Conservation (phyloP, 1,140 invertebrate species). For the Drosophila rufa region DNA sequence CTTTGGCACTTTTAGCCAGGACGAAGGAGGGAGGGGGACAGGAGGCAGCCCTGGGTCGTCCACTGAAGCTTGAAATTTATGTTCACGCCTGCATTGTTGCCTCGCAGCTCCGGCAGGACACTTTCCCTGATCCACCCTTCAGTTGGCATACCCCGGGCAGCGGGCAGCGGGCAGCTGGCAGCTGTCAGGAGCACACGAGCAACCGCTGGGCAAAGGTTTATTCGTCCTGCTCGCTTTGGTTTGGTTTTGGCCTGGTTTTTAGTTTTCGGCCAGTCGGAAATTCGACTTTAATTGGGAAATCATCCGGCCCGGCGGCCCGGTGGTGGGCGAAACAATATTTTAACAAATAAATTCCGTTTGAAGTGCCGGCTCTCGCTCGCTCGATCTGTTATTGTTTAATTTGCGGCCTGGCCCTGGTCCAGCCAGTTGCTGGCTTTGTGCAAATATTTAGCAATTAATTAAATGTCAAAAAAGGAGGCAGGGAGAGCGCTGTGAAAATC, state of each 20-base stretch:
- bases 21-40: slow-evolving; percentile 5
- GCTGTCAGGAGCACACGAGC: slow-evolving; percentile 64
- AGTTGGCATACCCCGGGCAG: no score
- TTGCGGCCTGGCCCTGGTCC: slow-evolving; percentile 35
- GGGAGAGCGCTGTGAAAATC: slow-evolving; percentile 12
- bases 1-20: slow-evolving; percentile 79
- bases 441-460: slow-evolving; percentile 76
- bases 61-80: slow-evolving; percentile 80
- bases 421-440: slow-evolving; percentile 40
- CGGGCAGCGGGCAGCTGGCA: slow-evolving; percentile 38
- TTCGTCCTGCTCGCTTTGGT: slow-evolving; percentile 11
- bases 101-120: slow-evolving; percentile 41
- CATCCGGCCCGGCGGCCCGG: slow-evolving; percentile 5
- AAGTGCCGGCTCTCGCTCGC: slow-evolving; percentile 17
- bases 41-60: slow-evolving; percentile 23
- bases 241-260: slow-evolving; percentile 46
- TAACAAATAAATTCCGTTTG: slow-evolving; percentile 56
- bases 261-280: slow-evolving; percentile 27
- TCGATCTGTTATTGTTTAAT: slow-evolving; percentile 60
- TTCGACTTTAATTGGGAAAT: slow-evolving; percentile 57
- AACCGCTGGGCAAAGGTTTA: slow-evolving; percentile 41
- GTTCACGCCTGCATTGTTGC: slow-evolving; percentile 76
- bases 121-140: slow-evolving; percentile 23
- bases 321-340: slow-evolving; percentile 45
- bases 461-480: slow-evolving; percentile 25